Base-by-base conservation (phyloP, 2,888 invertebrate species). In the Crematogaster levior region DNA sequence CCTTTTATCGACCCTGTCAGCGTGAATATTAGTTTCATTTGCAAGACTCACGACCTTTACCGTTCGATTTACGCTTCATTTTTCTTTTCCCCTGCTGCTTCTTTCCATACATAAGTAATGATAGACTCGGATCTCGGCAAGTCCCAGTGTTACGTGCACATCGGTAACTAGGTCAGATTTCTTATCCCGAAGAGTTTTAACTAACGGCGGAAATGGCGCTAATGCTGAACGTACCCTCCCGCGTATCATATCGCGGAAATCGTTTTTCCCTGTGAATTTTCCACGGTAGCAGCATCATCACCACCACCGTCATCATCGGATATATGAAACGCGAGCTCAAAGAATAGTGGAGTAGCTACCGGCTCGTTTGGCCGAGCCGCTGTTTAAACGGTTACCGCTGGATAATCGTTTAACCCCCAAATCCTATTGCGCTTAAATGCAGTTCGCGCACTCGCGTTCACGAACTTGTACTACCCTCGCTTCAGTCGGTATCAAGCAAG, bases 21-120 rank as follows among this genome's bases (percentile, higher is more conserved):
- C 21, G 40, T 51, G 85, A 86, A 90, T 91, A 92, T 92, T 92
- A 90, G 92, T 90, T 88, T 91, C 85, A 86, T 91, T 91, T 90
- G 89, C 65, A 83, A 86, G 88, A 84, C 81, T 84, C 89, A 91
- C 92, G 90, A 88, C 81, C 85, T 85, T 83, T 65, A 34, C 70
- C 70, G 74, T 48, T 82, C 60, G 72, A 60, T 68, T 48, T 86
- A 70, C 53, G 40, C 53, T 58, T 70, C 65, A 65, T 70, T 70
- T 85, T 74, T 82, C 75, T 75, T 63, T 46, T 40, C 74, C 24
- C 21, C 81, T n/a, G 58, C 65, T 61, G 40, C 58, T 74, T 61
- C 80, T 51, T 80, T 53, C 30, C 61, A 70, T 83, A 51, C 66
- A 75, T 74, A 70, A 72, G 80, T 79, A 84, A 84, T 79, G 84